Base-by-base conservation (phyloP, 2,888 invertebrate species). In the Acleris laterana region DNA sequence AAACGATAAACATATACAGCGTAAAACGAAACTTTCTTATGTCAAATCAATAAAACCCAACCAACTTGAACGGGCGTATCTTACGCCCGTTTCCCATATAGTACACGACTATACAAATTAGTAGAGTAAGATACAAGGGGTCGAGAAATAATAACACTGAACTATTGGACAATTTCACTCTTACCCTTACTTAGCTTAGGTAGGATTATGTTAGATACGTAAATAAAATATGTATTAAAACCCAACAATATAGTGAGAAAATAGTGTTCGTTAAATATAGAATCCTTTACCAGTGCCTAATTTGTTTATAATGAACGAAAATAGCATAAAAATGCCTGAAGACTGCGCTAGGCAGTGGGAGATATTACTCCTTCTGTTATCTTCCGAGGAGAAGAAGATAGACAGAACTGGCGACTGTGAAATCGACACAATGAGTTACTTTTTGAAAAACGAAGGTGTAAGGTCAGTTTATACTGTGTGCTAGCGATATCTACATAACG, bases 291-390 rank as follows among this genome's bases (percentile, higher is more conserved):
- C 22, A 51, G 71, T 72, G 64, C 65, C 69, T 70, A 63, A 66
- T 42, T 64, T 63, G 17, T 59, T 50, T 53, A 63, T 62, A 32
- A 69, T 62, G 59, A 57, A 57, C 46, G 78, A 67, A 70, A 82
- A 80, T 71, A 77, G 69, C 69, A 68, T 84, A 57, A 77, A 66
- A 51, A 74, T 90, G 63, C 88, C 90, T 11, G 85, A 88, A 28
- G 89, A 92, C 63, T 87, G 87, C 64, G 79, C 87, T 1, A 84
- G 89, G 69, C 90, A 91, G 70, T 93, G 92, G 93, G 90, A 93
- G 69, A 81, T 90, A n/a, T 74, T 91, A 46, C 74, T 90, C 17
- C 79, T 90, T 19, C 77, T 91, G 56, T 75, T 91, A 59, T 87
- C 90, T 20, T 87, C 89, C 9, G 92, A 93, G 69, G 92, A 92